phyloP scores from a whole-genome alignment of 2,797 vertebrate genomes.

The Streptopelia turtur region DNA sequence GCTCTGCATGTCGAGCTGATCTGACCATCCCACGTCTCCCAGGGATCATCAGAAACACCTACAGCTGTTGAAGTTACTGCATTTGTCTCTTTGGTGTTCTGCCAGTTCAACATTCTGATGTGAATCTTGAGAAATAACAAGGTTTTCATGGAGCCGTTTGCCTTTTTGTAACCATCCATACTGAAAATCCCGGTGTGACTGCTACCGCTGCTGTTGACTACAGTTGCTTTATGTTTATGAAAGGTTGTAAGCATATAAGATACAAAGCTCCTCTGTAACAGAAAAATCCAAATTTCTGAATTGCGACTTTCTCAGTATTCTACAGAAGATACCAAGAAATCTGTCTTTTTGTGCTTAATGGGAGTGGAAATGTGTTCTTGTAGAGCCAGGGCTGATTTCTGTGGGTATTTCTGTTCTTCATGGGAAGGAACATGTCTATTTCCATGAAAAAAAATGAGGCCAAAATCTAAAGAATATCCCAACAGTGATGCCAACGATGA shows the following conservation, averaged over 20 bases:
- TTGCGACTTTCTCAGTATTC: background rate
- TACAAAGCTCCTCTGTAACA: background rate
- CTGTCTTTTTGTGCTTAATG: background rate
- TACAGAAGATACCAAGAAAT: background rate
- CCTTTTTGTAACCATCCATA: background rate
- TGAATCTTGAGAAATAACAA: background rate
- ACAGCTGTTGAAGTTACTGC: background rate
- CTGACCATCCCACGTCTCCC: background rate
- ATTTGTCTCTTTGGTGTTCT: constrained; percentile 1
- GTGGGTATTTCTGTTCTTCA: background rate
- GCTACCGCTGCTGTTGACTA: background rate
- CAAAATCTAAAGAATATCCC: background rate
- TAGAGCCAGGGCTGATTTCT: background rate
- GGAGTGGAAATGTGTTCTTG: background rate
- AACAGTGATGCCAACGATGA: background rate
- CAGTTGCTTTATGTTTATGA: background rate
- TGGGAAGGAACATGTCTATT: background rate
- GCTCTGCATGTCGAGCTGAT: background rate
- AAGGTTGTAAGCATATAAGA: background rate
- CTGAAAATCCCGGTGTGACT: background rate
- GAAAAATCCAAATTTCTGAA: background rate
- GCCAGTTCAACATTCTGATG: background rate
- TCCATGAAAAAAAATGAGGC: background rate
- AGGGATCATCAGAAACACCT: background rate
- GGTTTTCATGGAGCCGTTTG: background rate